Conservation (phyloP, 2,888 invertebrate genomes). For the Tholera decimalis region DNA sequence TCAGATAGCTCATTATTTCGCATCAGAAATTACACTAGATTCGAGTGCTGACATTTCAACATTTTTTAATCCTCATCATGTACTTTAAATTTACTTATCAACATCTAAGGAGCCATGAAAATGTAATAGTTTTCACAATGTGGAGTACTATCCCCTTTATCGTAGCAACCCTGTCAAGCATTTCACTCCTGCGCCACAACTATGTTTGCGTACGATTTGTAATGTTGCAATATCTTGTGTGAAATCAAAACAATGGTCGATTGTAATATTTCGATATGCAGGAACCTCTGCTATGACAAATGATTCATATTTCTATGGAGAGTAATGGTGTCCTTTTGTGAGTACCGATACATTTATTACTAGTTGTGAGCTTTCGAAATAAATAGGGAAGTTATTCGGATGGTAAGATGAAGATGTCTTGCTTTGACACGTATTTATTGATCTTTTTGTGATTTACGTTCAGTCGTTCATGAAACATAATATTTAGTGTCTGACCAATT, state of each 20-base stretch:
- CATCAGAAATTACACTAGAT: not conserved
- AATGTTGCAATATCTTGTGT: constrained; percentile 59
- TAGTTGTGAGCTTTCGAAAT: constrained; percentile 35
- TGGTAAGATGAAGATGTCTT: constrained; percentile 18
- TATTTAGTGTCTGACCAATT: not conserved
- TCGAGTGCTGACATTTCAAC: not conserved
- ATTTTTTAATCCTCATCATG: not conserved
- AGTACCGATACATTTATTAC: constrained; percentile 21
- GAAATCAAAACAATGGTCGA: constrained; percentile 65
- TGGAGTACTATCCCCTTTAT: not conserved
- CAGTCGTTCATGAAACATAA: no score
- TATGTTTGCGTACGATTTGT: constrained; percentile 63
- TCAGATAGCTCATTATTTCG: no score
- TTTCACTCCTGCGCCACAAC: constrained; percentile 42
- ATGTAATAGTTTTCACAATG: no score
- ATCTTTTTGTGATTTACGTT: no score
- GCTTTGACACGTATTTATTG: not conserved
- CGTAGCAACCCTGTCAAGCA: constrained; percentile 47
- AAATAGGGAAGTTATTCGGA: not conserved
- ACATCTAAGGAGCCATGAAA: no score
- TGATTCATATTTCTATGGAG: constrained; percentile 48
- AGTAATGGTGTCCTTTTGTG: constrained; percentile 39
- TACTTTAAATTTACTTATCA: not conserved
- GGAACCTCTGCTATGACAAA: constrained; percentile 57
- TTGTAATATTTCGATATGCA: constrained; percentile 57